phyloP scores from a whole-genome alignment of 1,140 invertebrate species.

The Campoletis sonorensis region DNA sequence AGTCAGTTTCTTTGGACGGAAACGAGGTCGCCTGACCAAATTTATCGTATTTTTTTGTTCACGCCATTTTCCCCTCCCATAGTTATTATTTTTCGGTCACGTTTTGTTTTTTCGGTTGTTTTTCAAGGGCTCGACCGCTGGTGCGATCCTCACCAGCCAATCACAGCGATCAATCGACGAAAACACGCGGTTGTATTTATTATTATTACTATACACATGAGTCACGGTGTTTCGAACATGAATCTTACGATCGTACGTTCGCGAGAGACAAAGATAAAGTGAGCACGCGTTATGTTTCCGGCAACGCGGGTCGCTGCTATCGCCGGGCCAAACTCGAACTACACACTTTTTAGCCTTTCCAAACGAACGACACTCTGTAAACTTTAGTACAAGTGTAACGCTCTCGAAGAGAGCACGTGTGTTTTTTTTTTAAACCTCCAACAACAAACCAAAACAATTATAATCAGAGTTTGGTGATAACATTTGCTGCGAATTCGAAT shows the following conservation, averaged over 20 bases:
- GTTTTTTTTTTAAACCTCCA: neutral
- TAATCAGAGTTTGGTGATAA: neutral
- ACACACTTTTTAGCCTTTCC: neutral
- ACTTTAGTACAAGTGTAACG: neutral
- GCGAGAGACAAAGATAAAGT: neutral
- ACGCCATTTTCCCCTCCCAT: too few species aligned
- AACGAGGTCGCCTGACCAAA: too few species aligned
- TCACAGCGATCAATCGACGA: slow-evolving; percentile 38
- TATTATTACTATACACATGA: slow-evolving; percentile 4
- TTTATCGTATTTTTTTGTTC: too few species aligned
- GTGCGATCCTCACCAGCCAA: slow-evolving; percentile 57
- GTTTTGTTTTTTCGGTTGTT: neutral
- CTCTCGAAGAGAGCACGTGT: neutral
- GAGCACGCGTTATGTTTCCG: neutral
- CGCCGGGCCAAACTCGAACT: neutral
- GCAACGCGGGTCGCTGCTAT: neutral
- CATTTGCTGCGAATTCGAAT: too few species aligned
- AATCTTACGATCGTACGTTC: neutral
- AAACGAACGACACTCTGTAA: neutral
- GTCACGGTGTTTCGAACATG: neutral
- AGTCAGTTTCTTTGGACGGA: too few species aligned
- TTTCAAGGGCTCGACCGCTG: slow-evolving; percentile 56
- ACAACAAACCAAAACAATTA: neutral
- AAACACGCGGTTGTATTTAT: slow-evolving; percentile 47
- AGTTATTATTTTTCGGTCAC: too few species aligned